Percentiles rank a stretch among this genome's conserved stretches.
Evolutionary conservation across 2,113 vertebrate species (phyloP).

Genomic region (Caloenas nicobarica): DNA sequence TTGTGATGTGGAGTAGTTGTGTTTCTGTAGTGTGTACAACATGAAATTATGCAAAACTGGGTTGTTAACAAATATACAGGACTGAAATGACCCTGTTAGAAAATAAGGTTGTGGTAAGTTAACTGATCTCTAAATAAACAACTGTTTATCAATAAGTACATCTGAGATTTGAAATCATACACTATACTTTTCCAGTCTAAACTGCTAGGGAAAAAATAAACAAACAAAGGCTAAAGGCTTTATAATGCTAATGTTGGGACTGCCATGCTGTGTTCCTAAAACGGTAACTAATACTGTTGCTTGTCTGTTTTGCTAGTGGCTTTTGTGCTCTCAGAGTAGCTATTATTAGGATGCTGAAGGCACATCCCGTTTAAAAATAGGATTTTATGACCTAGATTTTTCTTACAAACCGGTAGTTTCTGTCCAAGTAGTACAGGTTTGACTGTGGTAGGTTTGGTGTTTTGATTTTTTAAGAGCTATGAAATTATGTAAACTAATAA

Average conservation of each 20-base stretch:
- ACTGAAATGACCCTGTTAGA: not conserved
- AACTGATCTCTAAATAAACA: not conserved
- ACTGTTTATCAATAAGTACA: not conserved
- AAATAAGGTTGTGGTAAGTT: not conserved
- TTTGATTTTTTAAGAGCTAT: not conserved
- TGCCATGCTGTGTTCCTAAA: not conserved
- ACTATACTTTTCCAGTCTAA: not conserved
- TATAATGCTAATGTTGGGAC: not conserved
- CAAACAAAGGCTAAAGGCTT: not conserved
- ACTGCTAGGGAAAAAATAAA: not conserved
- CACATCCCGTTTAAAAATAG: not conserved
- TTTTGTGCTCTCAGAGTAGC: not conserved
- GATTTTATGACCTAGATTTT: not conserved
- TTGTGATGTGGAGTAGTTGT: accelerated
- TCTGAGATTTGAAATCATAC: not conserved
- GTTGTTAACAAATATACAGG: not conserved
- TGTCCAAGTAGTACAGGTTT: not conserved
- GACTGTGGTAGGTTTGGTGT: not conserved
- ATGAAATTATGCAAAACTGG: not conserved
- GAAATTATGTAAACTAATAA: not conserved
- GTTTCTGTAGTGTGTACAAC: not conserved
- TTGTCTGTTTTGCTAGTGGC: not conserved
- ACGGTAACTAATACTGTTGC: not conserved
- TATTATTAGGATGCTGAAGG: not conserved
- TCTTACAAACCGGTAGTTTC: not conserved